Base-by-base conservation (phyloP, 2,797 vertebrate genomes). In the Premnoplex brunnescens region DNA sequence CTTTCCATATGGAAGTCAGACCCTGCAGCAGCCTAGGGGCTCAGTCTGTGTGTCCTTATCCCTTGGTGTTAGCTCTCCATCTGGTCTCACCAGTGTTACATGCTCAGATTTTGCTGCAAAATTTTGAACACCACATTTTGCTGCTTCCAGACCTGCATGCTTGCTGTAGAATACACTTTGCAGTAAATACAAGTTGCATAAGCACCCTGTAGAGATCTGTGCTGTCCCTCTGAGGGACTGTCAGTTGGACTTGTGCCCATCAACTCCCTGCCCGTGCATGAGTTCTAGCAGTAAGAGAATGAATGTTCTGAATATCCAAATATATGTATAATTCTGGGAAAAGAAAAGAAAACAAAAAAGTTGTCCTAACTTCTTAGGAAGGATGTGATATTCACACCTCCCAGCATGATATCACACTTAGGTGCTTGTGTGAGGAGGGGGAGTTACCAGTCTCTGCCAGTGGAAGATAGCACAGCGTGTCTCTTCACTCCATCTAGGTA, bases 171-270 rank as follows among this genome's bases (percentile, higher is more conserved):
- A 44, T 28, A 30, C 14, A 1, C 14, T 34, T 64, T 32, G 72
- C 30, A 23, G 30, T 18, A 71, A 77, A 30, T 13, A 1, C 3
- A 43, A 10, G 5, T 48, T 19, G 27, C 51, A 27, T 30, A 17
- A 36, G n/a, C 12, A 24, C 16, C 30, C 32, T 71, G 39, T 5
- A 21, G 68, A 46, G 76, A 15, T 10, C 34, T 72, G 56, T 43
- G 46, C 18, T 59, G 44, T 21, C 17, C 41, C 10, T 60, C 41
- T 60, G 54, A 30, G 27, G 64, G 52, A 2, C 21, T 68, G 9
- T 6, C 0, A 0, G 64, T 86, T 20, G 14, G 30, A 36, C 24
- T 17, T 0, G 0, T 51, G 54, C 56, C 59, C 16, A 4, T 56
- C 27, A 18, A 19, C 32, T 12, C 46, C 18, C 34, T 49, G 52